Conservation (phyloP, 2,797 vertebrate genomes). For the Phyllotis vaccarum region DNA sequence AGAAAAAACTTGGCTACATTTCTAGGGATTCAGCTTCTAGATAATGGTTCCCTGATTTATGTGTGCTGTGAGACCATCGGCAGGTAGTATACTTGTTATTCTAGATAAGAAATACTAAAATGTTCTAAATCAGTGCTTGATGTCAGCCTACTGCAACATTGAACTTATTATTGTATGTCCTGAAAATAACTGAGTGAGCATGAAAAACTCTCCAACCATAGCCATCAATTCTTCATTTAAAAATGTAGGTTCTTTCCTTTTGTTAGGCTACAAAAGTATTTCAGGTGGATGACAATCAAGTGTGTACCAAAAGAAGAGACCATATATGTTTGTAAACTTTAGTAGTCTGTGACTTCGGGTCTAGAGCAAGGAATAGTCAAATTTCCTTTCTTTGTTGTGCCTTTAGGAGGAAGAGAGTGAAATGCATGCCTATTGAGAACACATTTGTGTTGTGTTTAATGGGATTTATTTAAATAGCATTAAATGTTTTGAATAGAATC, state of each 20-base stretch:
- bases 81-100: conserved; percentile 33
- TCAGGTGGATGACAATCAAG: conserved; percentile 88
- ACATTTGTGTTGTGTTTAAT: neutral
- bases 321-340: conserved; percentile 67
- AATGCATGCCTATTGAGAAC: conserved; percentile 69
- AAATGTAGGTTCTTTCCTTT: conserved; percentile 83
- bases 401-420: conserved; percentile 76
- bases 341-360: neutral
- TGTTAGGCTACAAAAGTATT: conserved; percentile 86
- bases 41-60: conserved; percentile 53
- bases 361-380: conserved; percentile 45
- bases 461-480: conserved; percentile 4
- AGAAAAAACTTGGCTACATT: conserved; percentile 20
- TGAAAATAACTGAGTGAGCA: conserved; percentile 86
- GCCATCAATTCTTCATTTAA: conserved; percentile 87
- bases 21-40: conserved; percentile 19
- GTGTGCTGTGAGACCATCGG: neutral
- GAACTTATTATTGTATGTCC: conserved; percentile 77
- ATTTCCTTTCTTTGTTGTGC: conserved; percentile 62
- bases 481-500: neutral
- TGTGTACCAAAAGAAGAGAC: conserved; percentile 79
- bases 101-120: conserved; percentile 66
- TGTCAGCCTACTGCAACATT: conserved; percentile 59
- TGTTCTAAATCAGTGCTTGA: conserved; percentile 64
- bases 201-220: conserved; percentile 85